Evolutionary conservation across 2,888 invertebrate genomes (phyloP).

Genomic region (Brachyptera putata): DNA sequence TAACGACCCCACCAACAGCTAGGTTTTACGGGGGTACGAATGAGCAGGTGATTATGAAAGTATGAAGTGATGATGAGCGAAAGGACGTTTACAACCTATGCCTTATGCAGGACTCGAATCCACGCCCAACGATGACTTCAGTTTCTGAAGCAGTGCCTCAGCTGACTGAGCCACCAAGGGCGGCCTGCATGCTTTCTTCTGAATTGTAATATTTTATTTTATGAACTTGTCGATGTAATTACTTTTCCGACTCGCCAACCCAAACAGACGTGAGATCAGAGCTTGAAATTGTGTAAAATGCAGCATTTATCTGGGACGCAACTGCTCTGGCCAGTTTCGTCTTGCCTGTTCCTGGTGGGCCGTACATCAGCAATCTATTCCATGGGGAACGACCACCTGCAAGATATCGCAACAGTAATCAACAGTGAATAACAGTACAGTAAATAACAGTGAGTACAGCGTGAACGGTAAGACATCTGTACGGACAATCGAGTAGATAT

Average conservation of each 20-base stretch:
- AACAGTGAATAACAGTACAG: not conserved
- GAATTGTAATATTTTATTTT: too few species aligned
- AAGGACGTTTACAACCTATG: too few species aligned
- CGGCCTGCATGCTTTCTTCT: too few species aligned
- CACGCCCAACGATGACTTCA: too few species aligned
- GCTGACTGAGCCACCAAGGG: too few species aligned
- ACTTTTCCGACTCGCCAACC: conserved; percentile 58
- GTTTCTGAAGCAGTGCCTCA: too few species aligned
- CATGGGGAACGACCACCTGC: conserved; percentile 44
- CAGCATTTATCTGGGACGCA: conserved; percentile 49
- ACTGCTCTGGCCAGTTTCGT: conserved; percentile 45
- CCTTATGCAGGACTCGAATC: too few species aligned
- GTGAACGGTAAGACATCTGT: not conserved
- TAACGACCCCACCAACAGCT: too few species aligned
- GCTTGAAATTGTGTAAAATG: conserved; percentile 50
- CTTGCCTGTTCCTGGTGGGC: conserved; percentile 51
- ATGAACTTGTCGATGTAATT: too few species aligned
- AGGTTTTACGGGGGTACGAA: too few species aligned
- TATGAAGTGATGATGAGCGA: too few species aligned
- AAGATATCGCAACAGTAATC: not conserved
- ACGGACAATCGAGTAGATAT: not conserved
- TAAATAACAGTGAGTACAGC: not conserved
- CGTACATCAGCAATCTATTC: conserved; percentile 52
- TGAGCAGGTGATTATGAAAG: too few species aligned
- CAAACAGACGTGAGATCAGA: conserved; percentile 52